Evolutionary conservation across 2,888 invertebrate genomes (phyloP).

Genomic region (Drosophila ustulata): DNA sequence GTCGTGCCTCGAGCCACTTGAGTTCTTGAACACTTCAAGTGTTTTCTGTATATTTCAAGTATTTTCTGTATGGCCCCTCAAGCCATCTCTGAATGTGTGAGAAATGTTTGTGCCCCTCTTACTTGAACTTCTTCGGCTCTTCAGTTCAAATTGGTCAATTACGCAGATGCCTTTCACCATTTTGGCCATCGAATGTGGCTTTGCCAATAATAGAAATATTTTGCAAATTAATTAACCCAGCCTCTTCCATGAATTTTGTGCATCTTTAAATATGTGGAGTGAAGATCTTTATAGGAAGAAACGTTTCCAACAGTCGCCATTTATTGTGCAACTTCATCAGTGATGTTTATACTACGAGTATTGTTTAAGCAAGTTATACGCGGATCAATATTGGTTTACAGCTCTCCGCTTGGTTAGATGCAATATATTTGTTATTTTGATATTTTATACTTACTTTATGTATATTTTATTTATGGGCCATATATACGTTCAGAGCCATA

Average conservation of each 20-base stretch:
- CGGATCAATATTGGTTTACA: conserved; percentile 38
- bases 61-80: conserved; percentile 27
- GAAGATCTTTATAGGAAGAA: too few species aligned
- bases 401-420: conserved; percentile 12
- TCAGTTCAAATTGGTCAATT: conserved; percentile 56
- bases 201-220: conserved; percentile 28
- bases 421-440: conserved; percentile 35
- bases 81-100: conserved; percentile 50
- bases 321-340: too few species aligned
- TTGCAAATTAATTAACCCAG: conserved; percentile 34
- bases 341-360: conserved; percentile 21
- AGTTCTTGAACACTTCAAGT: conserved; percentile 63
- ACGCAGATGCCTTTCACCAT: conserved; percentile 51
- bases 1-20: conserved; percentile 40
- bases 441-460: conserved; percentile 51
- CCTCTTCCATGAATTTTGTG: neutral
- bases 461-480: conserved; percentile 22
- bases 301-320: too few species aligned
- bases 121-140: conserved; percentile 33
- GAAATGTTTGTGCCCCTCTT: conserved; percentile 42
- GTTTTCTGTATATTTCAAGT: conserved; percentile 53
- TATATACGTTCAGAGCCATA: conserved; percentile 27
- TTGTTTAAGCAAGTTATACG: conserved; percentile 26
- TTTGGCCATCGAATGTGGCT: conserved; percentile 5
- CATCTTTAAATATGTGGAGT: too few species aligned